These are phyloP conservation scores for Ancistrus triradiatus DNA, from an alignment of 2,113 vertebrate genomes.

Conservation along the genomic window DNA sequence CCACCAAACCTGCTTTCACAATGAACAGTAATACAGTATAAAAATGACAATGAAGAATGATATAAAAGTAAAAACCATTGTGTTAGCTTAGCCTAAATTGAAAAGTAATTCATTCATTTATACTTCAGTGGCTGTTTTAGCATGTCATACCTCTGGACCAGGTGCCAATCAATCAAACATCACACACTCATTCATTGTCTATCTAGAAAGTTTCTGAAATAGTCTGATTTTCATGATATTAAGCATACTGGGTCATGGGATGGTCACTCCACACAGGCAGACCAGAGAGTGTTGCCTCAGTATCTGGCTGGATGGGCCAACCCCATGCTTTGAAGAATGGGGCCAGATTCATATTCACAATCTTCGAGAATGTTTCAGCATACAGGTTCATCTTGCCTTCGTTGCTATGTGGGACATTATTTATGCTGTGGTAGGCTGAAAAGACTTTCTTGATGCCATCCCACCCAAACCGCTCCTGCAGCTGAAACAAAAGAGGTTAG, in stretches of 20 bases:
- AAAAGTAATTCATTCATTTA: too few relatives aligned
- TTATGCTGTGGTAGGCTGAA: constrained; percentile 64
- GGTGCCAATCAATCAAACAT: too few relatives aligned
- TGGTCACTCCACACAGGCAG: constrained; percentile 72
- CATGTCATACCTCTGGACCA: too few relatives aligned
- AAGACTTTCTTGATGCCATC: constrained; percentile 71
- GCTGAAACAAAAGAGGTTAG: constrained; percentile 49
- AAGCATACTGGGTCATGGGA: constrained; percentile 58
- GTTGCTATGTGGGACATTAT: constrained; percentile 55
- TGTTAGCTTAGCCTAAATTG: too few relatives aligned
- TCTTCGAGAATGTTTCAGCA: constrained; percentile 67
- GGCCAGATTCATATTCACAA: constrained; percentile 66
- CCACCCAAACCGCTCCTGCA: constrained; percentile 78
- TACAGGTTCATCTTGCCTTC: constrained; percentile 74
- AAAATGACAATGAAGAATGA: too few relatives aligned
- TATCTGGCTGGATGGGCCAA: constrained; percentile 66
- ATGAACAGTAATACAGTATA: too few relatives aligned
- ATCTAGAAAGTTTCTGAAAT: too few relatives aligned
- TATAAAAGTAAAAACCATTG: too few relatives aligned
- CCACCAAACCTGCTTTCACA: too few relatives aligned
- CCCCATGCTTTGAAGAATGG: constrained; percentile 76
- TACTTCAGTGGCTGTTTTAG: too few relatives aligned
- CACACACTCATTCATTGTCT: too few relatives aligned
- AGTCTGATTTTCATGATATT: not conserved
- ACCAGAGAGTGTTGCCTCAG: constrained; percentile 56